These are phyloP conservation scores for Bombylius major DNA, from an alignment of 2,888 invertebrate species.

Conservation along the genomic window DNA sequence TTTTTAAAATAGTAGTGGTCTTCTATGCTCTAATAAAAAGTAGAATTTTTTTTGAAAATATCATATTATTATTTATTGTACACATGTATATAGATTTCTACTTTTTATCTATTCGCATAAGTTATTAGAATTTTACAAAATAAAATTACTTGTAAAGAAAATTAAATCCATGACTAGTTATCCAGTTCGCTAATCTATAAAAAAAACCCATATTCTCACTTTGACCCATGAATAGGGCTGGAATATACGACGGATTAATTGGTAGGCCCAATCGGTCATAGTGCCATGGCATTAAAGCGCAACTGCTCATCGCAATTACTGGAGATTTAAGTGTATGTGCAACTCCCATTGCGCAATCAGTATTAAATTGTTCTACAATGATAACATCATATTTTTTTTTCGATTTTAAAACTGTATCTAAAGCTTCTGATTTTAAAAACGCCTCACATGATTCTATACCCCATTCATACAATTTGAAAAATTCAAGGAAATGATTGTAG, in stretches of 20 bases:
- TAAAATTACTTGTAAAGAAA: conserved; percentile 24
- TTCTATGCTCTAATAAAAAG: neutral
- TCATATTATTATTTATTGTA: too few relatives aligned
- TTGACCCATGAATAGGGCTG: conserved; percentile 41
- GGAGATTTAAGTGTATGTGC: conserved; percentile 50
- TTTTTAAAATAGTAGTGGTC: neutral
- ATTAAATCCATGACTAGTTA: conserved; percentile 24
- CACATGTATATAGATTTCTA: too few relatives aligned
- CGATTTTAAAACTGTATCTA: conserved; percentile 29
- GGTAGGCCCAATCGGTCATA: conserved; percentile 45
- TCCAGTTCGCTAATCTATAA: conserved; percentile 37
- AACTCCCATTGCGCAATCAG: conserved; percentile 55
- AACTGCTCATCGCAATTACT: conserved; percentile 43
- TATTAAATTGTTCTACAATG: conserved; percentile 56
- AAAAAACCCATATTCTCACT: conserved; percentile 36
- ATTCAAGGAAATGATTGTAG: conserved; percentile 28
- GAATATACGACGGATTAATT: conserved; percentile 45
- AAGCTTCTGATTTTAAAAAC: conserved; percentile 27
- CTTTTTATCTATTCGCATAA: too few relatives aligned
- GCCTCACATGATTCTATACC: conserved; percentile 29
- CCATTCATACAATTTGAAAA: conserved; percentile 31
- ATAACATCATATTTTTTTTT: conserved; percentile 51
- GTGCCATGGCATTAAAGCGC: conserved; percentile 49
- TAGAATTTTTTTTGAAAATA: neutral
- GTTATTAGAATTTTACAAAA: too few relatives aligned